A percentile compares a stretch with the other conserved stretches of the same genome.
These are phyloP conservation scores for Orchesellides sinensis DNA, from an alignment of 2,888 invertebrate genomes.

Conservation along the genomic window DNA sequence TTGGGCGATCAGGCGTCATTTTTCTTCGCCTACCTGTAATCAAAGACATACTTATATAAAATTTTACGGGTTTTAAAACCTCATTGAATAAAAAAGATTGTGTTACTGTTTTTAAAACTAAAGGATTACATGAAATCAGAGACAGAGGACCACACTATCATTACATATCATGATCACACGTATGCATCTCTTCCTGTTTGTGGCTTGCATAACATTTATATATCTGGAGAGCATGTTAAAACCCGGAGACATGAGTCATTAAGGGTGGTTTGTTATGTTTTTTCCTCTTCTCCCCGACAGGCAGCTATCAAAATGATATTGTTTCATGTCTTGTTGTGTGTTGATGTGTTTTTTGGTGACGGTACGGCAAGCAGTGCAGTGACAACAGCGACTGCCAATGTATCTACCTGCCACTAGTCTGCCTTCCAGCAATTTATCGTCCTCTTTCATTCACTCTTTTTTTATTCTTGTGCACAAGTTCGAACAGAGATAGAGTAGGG, in stretches of 20 bases:
- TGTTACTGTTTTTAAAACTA: background rate
- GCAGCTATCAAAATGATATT: slow-evolving; percentile 51
- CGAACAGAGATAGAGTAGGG: slow-evolving; percentile 4
- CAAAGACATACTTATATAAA: background rate
- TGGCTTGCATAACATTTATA: background rate
- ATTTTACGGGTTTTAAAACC: slow-evolving; percentile 31
- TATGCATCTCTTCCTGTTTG: slow-evolving; percentile 35
- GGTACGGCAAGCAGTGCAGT: slow-evolving; percentile 28
- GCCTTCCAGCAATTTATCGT: slow-evolving; percentile 22
- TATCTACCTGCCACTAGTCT: slow-evolving; percentile 1
- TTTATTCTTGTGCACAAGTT: background rate
- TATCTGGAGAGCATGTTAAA: background rate
- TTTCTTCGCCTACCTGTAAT: slow-evolving; percentile 50
- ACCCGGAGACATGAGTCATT: slow-evolving; percentile 55
- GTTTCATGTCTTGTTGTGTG: slow-evolving; percentile 50
- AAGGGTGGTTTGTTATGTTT: slow-evolving; percentile 27
- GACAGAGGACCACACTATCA: slow-evolving; percentile 28
- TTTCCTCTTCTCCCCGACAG: background rate
- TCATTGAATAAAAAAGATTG: background rate
- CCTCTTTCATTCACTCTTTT: slow-evolving; percentile 27
- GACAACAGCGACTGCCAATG: too few relatives aligned
- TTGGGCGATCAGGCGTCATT: slow-evolving; percentile 54
- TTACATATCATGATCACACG: slow-evolving; percentile 31
- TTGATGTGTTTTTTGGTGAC: slow-evolving; percentile 35
- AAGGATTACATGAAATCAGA: slow-evolving; percentile 16